Evolutionary conservation across 2,113 vertebrate species (phyloP), one percentile per base, ranked within the genome.

Genomic region (Dascyllus trimaculatus): DNA sequence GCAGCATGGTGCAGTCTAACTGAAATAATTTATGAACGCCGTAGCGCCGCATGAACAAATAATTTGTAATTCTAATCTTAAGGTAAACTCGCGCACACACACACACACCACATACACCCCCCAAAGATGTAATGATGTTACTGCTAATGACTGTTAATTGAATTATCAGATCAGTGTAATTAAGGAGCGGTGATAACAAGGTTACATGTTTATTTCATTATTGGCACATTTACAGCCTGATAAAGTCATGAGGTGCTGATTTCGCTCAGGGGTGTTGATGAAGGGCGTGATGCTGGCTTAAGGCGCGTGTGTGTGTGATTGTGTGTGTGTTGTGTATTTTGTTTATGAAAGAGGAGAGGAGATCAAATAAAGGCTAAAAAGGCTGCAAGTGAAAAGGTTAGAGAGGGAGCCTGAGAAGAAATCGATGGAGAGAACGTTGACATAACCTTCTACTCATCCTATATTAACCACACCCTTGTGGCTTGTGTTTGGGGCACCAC

Each of bases 371-470:
- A 19, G 25, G 26, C 40, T 74, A 53, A 84, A 81, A 62, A 57
- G 81, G 64, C 32, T 61, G 40, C 52, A 75, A 80, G 80, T 75
- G 57, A 80, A 68, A 82, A 84, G 69, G 84, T 75, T 81, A 70
- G 72, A 70, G 58, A 69, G 46, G 46, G 46, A 78, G 48, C 70
- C 60, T 56, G 78, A 60, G n/a, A 59, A 79, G 70, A 82, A 89
- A 89, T 90, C 86, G 82, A 90, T 88, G 75, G 21, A 75, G 67
- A 52, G 45, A 87, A 84, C 85, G 85, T 88, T 90, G 80, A 82
- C 84, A 88, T 68, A 89, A 78, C 72, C 85, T 88, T 89, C 78
- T 22, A 63, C 72, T 91, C 80, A 89, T 82, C 74, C 56, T 75
- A 25, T 75, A 85, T 82, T 83, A 86, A 86, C 75, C 85, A 84